Evolutionary conservation across 2,888 invertebrate species (phyloP).

Genomic region (Oscheius sp.): DNA sequence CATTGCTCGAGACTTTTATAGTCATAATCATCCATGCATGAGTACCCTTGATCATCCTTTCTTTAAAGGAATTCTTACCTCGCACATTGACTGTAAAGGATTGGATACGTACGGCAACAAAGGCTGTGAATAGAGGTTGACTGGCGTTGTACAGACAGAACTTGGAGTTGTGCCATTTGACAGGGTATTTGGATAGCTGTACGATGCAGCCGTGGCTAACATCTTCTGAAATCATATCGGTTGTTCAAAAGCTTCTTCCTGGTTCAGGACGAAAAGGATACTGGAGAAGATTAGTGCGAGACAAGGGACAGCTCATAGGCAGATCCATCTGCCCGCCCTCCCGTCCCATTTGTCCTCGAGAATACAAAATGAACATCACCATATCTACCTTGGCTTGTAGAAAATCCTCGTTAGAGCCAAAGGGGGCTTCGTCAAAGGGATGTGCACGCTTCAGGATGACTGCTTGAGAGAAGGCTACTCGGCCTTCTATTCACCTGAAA

Average conservation of each 20-base stretch:
- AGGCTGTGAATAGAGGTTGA: conserved; percentile 40
- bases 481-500: conserved; percentile 23
- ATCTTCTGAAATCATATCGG: conserved; percentile 37
- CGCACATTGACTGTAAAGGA: neutral
- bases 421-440: conserved; percentile 30
- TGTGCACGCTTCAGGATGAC: conserved; percentile 44
- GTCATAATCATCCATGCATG: conserved; percentile 21
- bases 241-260: neutral
- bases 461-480: conserved; percentile 15
- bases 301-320: conserved; percentile 1
- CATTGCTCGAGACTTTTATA: conserved; percentile 2
- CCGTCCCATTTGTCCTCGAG: conserved; percentile 14
- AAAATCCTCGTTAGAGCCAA: conserved; percentile 39
- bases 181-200: conserved; percentile 8
- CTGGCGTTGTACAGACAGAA: conserved; percentile 51
- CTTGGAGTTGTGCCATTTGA: conserved; percentile 44
- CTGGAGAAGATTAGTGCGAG: neutral
- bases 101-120: conserved; percentile 7
- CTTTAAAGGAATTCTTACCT: conserved; percentile 10
- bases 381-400: conserved; percentile 39
- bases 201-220: conserved; percentile 33
- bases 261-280: neutral
- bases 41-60: conserved; percentile 5
- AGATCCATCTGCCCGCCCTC: conserved; percentile 24
- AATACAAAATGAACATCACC: conserved; percentile 16